Evolutionary conservation across 2,888 invertebrate species (phyloP).

Genomic region (Chalcis sispes): DNA sequence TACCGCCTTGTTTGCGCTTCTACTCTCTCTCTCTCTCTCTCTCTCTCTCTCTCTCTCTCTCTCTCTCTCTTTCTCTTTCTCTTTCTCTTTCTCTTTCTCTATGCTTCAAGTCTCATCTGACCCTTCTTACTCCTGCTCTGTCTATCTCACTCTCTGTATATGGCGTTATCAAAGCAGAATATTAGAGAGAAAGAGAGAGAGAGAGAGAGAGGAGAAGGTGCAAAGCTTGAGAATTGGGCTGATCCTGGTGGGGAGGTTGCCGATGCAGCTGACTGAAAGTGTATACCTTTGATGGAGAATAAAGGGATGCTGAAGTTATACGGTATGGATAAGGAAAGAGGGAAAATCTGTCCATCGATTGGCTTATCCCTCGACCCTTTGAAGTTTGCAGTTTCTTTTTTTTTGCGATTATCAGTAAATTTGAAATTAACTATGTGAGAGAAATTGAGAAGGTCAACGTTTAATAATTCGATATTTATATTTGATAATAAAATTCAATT

Average conservation of each 20-base stretch:
- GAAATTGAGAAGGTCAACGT: no score
- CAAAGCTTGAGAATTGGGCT: constrained; percentile 1
- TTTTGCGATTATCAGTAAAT: background rate
- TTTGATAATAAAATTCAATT: no score
- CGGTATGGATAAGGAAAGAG: background rate
- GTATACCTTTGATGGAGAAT: constrained; percentile 14
- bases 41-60: background rate
- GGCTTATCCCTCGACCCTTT: background rate
- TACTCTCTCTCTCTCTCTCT: background rate
- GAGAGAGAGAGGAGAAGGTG: background rate
- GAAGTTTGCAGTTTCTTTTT: background rate
- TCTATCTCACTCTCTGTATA: constrained; percentile 3
- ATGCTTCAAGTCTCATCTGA: background rate
- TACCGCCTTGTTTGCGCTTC: constrained; percentile 40
- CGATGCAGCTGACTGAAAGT: background rate
- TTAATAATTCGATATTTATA: no score
- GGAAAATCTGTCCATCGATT: background rate
- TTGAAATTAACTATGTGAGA: no score
- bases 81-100: constrained; percentile 6
- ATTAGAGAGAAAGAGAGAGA: background rate
- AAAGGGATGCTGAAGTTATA: background rate
- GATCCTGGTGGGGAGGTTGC: background rate
- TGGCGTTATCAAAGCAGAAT: constrained; percentile 19
- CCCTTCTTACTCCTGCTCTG: background rate
- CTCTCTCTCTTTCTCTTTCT: background rate